phyloP scores from a whole-genome alignment of 2,113 vertebrate genomes.

The Varanus komodoensis region DNA sequence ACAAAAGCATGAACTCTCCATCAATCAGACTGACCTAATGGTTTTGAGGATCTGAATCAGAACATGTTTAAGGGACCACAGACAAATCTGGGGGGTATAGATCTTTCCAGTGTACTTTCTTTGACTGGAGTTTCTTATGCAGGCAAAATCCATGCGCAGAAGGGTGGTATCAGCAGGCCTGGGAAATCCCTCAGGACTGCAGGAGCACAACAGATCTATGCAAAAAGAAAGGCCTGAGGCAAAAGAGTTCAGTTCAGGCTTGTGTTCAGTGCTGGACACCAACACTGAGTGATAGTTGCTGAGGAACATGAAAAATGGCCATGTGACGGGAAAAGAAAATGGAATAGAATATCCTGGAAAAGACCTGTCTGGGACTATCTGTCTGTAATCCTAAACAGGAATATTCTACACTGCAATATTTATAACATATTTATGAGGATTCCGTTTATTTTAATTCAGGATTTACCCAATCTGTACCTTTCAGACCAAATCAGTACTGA shows the following conservation, averaged over 20 bases:
- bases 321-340: neutral
- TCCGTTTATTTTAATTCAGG: no score
- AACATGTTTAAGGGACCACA: no score
- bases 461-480: no score
- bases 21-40: conserved; percentile 30
- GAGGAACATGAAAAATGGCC: no score
- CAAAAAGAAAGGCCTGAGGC: neutral
- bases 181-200: neutral
- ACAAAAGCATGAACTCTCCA: conserved; percentile 7
- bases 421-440: no score
- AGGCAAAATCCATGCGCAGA: neutral
- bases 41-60: neutral
- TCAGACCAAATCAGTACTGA: no score
- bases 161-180: neutral
- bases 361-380: neutral
- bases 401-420: neutral
- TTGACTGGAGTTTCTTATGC: neutral
- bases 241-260: no score
- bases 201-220: neutral
- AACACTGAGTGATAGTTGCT: no score
- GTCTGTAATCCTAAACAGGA: neutral
- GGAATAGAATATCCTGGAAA: neutral
- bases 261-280: no score
- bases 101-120: neutral
- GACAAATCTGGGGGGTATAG: neutral